Conservation (phyloP, 2,888 invertebrate genomes). For the Orchesella flavescens region DNA sequence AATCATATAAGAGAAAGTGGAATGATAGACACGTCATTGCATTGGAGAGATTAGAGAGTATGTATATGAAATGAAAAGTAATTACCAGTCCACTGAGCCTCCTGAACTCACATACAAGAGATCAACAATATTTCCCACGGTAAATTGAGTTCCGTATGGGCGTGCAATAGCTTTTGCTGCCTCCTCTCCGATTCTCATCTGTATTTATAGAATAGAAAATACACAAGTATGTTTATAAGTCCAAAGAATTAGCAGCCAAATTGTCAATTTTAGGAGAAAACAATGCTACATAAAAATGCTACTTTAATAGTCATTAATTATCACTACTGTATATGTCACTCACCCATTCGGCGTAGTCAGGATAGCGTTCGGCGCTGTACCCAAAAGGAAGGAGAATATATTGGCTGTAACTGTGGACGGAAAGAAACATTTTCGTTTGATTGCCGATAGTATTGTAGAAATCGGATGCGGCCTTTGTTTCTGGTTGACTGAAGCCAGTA, state of each 20-base stretch:
- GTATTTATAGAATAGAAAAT: not conserved
- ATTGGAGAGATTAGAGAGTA: not conserved
- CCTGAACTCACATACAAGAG: slow-evolving; percentile 74
- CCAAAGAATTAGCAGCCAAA: not conserved
- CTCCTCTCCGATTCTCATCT: slow-evolving; percentile 67
- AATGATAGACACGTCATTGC: not conserved
- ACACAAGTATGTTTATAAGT: not conserved
- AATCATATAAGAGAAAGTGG: not conserved
- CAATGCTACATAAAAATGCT: slow-evolving; percentile 1
- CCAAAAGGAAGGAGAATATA: slow-evolving; percentile 83
- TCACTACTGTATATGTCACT: slow-evolving; percentile 24
- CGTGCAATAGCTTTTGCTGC: slow-evolving; percentile 62
- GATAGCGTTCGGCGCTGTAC: slow-evolving; percentile 67
- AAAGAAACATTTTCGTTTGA: slow-evolving; percentile 77
- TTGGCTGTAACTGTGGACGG: slow-evolving; percentile 85
- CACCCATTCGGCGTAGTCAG: slow-evolving; percentile 69
- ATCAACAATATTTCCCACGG: slow-evolving; percentile 75
- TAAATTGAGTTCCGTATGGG: slow-evolving; percentile 67
- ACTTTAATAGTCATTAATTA: too few relatives aligned
- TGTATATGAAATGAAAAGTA: not conserved
- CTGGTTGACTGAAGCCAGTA: slow-evolving; percentile 67
- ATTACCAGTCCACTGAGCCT: slow-evolving; percentile 56
- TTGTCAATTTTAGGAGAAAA: not conserved
- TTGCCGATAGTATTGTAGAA: slow-evolving; percentile 66
- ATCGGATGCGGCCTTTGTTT: slow-evolving; percentile 69